A percentile compares a stretch with the other conserved stretches of the same genome.
Conservation (phyloP, 64 coral and sea anemone genomes). For the Platygyra sinensis region DNA sequence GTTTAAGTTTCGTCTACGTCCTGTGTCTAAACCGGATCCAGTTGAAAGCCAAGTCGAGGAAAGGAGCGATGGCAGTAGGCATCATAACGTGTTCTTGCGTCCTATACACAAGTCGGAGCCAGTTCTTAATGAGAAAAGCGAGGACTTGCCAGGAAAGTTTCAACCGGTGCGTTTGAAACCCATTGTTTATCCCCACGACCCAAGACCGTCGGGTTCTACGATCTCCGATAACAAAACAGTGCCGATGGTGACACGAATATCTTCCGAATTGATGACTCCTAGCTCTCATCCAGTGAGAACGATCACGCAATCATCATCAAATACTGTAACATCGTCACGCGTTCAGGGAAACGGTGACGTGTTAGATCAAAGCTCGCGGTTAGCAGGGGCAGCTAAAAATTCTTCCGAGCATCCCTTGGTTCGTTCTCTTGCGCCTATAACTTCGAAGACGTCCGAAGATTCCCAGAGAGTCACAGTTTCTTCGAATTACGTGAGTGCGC, state of each 20-base stretch:
- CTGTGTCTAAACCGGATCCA: not conserved
- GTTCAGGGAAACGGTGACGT: not conserved
- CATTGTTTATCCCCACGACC: not conserved
- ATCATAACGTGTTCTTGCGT: not conserved
- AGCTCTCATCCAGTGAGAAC: not conserved
- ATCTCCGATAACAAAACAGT: not conserved
- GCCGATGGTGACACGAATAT: not conserved
- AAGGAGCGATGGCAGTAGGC: not conserved
- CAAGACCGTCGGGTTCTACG: not conserved
- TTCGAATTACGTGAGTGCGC: constrained; percentile 26
- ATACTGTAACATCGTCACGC: not conserved
- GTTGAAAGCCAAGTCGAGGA: not conserved
- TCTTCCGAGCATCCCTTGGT: not conserved
- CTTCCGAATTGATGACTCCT: not conserved
- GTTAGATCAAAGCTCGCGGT: not conserved
- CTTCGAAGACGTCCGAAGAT: constrained; percentile 1
- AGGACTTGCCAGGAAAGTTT: not conserved
- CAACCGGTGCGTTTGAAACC: constrained; percentile 32
- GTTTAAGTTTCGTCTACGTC: not conserved
- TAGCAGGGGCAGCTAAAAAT: not conserved
- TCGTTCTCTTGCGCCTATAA: constrained; percentile 8
- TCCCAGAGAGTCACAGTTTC: not conserved
- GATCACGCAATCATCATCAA: not conserved
- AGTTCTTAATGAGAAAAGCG: not conserved
- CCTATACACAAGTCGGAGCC: constrained; percentile 8